Conservation (phyloP, 2,113 vertebrate genomes). For the Tympanuchus pallidicinctus region DNA sequence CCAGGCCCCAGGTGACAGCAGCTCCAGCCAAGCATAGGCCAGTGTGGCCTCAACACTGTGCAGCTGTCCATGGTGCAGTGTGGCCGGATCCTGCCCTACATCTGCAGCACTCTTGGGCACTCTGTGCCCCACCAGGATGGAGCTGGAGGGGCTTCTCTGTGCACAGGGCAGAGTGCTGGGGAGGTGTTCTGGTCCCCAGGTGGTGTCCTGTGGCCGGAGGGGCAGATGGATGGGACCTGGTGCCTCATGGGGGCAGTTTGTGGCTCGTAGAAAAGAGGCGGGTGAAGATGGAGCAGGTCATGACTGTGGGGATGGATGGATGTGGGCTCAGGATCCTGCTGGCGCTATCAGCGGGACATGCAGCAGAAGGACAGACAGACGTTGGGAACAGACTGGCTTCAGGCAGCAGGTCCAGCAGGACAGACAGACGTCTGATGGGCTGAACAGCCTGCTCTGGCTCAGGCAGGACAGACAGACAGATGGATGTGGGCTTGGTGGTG, state of each 20-base stretch:
- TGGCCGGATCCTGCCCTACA: background rate
- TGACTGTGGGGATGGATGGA: fast-evolving
- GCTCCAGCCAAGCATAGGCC: background rate
- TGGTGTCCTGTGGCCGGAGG: fast-evolving
- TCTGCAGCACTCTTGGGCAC: fast-evolving
- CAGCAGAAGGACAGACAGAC: background rate
- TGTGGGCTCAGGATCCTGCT: background rate
- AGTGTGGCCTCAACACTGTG: background rate
- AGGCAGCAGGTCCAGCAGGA: constrained; percentile 73
- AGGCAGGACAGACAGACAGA: background rate
- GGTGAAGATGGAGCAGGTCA: constrained; percentile 30
- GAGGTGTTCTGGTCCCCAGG: background rate
- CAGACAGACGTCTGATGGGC: constrained; percentile 18
- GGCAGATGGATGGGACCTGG: background rate
- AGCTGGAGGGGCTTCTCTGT: background rate
- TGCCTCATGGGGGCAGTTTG: background rate
- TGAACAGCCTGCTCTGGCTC: background rate
- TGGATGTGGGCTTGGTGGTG: fast-evolving
- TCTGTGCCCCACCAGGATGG: too few species aligned
- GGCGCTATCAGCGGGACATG: fast-evolving
- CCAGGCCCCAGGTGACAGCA: background rate
- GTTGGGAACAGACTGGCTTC: background rate
- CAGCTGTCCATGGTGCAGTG: fast-evolving
- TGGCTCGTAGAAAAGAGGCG: background rate
- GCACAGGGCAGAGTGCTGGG: background rate